These are phyloP conservation scores for Danio rerio DNA, from an alignment of 2,113 vertebrate genomes.

Conservation along the genomic window DNA sequence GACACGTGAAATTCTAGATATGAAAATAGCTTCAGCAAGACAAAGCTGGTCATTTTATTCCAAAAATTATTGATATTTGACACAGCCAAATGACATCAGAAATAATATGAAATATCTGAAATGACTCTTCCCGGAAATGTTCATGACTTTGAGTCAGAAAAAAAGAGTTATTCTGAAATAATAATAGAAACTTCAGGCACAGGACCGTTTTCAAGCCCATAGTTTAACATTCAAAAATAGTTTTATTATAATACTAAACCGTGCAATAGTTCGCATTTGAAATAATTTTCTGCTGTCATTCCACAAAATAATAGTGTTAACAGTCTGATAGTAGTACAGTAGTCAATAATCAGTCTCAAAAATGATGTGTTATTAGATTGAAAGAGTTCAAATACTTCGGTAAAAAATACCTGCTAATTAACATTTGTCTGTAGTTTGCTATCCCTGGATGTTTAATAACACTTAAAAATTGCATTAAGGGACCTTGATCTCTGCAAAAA, in stretches of 20 bases:
- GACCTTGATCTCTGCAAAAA: no score
- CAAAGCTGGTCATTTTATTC: conserved; percentile 11
- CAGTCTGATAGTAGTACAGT: conserved; percentile 2
- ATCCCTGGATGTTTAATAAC: no score
- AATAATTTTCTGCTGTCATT: not conserved
- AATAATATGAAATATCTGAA: not conserved
- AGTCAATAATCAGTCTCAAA: no score
- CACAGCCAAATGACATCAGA: not conserved
- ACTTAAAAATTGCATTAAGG: no score
- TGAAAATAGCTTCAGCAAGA: not conserved
- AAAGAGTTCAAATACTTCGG: no score
- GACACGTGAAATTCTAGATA: not conserved
- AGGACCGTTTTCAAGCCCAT: not conserved
- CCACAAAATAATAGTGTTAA: not conserved
- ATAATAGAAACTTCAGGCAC: not conserved
- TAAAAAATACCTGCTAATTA: no score
- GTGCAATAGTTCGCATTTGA: not conserved
- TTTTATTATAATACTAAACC: not conserved
- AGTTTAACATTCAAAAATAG: not conserved
- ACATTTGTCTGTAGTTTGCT: no score
- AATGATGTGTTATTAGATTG: no score
- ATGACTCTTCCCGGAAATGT: not conserved
- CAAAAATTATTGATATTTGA: not conserved
- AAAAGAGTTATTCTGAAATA: no score
- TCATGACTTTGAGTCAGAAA: not conserved